Evolutionary conservation across 2,888 invertebrate species (phyloP).

Genomic region (Pristionchus maxplancki): DNA sequence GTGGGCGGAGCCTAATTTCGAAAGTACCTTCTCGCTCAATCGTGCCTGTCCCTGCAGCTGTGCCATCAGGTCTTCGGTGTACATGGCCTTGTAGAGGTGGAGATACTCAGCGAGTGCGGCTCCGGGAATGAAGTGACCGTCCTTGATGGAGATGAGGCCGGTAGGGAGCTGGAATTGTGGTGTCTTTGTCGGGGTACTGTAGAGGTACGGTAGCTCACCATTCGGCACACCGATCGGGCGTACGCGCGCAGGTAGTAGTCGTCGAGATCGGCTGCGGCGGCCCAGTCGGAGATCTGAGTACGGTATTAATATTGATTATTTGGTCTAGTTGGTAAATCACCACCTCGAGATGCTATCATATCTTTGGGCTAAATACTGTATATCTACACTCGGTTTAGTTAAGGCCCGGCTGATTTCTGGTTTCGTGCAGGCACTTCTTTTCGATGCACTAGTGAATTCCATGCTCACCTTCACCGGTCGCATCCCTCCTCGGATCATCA

Average conservation of each 20-base stretch:
- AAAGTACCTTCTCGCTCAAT: neutral
- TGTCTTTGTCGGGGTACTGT: neutral
- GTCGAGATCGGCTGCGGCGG: neutral
- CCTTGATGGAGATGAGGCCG: neutral
- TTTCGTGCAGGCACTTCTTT: too few relatives aligned
- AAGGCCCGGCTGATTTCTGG: too few relatives aligned
- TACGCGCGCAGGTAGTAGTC: neutral
- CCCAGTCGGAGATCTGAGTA: neutral
- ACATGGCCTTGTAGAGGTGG: neutral
- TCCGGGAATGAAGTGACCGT: neutral
- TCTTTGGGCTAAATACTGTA: too few relatives aligned
- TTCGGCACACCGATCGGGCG: neutral
- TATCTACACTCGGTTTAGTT: too few relatives aligned
- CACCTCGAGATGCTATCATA: too few relatives aligned
- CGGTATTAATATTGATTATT: neutral
- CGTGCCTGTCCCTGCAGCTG: neutral
- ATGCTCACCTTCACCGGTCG: neutral
- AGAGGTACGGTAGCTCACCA: neutral
- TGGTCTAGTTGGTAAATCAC: neutral
- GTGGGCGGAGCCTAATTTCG: too few relatives aligned
- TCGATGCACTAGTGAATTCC: too few relatives aligned
- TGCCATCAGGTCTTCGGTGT: neutral
- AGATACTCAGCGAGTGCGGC: neutral
- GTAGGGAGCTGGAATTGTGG: neutral
- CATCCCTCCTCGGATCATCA: neutral